These are phyloP conservation scores for Xenopus borealis DNA, from an alignment of 2,113 vertebrate species.

Conservation along the genomic window DNA sequence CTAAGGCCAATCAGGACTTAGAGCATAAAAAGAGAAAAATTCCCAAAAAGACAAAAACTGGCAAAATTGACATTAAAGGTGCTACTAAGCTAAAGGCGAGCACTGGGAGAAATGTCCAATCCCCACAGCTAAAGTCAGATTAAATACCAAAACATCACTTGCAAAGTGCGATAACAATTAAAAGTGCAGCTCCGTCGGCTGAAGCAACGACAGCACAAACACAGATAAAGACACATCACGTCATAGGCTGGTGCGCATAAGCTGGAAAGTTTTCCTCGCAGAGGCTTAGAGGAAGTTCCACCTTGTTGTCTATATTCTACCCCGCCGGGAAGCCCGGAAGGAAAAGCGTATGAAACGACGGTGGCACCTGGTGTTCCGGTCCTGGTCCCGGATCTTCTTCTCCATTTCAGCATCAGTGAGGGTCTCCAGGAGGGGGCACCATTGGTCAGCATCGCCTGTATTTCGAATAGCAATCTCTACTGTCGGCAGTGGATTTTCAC, in stretches of 20 bases:
- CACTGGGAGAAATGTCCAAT: constrained; percentile 47
- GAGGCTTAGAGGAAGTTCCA: constrained; percentile 30
- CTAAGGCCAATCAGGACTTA: constrained; percentile 13
- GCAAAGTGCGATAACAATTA: constrained; percentile 38
- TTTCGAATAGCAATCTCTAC: constrained; percentile 98
- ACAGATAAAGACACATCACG: constrained; percentile 27
- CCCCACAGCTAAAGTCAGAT: constrained; percentile 39
- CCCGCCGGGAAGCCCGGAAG: constrained; percentile 41
- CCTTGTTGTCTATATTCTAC: constrained; percentile 34
- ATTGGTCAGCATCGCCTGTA: constrained; percentile 95
- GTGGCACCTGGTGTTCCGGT: constrained; percentile 92
- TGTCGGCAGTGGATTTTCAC: constrained; percentile 93
- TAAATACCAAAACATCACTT: constrained; percentile 43
- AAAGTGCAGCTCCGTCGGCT: constrained; percentile 38
- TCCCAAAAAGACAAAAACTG: neutral
- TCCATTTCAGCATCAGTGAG: constrained; percentile 98
- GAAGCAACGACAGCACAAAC: constrained; percentile 43
- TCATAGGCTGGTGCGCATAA: constrained; percentile 31
- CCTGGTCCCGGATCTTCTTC: constrained; percentile 97
- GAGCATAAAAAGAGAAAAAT: neutral
- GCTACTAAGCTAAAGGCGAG: constrained; percentile 42
- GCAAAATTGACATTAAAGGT: constrained; percentile 11
- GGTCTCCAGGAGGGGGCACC: constrained; percentile 97
- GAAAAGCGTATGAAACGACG: constrained; percentile 6
- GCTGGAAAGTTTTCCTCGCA: constrained; percentile 43